Percentiles rank a stretch among this genome's conserved stretches.
phyloP scores from a whole-genome alignment of 2,888 invertebrate species.

The Chironomus riparius region DNA sequence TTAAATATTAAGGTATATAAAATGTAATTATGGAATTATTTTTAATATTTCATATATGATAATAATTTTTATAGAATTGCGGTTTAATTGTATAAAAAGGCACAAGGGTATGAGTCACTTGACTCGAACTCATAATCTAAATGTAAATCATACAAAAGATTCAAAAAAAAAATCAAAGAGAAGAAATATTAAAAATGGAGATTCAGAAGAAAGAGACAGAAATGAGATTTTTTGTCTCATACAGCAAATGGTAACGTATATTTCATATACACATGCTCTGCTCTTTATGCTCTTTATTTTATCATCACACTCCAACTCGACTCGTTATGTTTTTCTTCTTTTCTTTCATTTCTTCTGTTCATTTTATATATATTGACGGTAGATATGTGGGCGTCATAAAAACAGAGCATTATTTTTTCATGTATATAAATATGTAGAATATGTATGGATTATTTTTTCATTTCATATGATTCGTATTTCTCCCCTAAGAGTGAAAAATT shows the following conservation, averaged over 20 bases:
- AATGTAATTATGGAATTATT: no score
- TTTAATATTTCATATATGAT: no score
- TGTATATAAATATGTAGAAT: not conserved
- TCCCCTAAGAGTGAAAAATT: not conserved
- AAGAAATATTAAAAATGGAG: slow-evolving; percentile 20
- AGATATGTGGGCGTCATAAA: not conserved
- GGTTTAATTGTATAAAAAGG: no score
- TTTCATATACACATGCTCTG: not conserved
- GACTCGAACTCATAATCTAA: no score
- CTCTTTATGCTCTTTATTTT: slow-evolving; percentile 4
- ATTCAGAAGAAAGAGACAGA: slow-evolving; percentile 2
- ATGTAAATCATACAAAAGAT: no score
- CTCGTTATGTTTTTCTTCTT: not conserved
- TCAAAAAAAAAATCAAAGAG: not conserved
- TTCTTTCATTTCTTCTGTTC: not conserved
- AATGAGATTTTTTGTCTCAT: slow-evolving; percentile 6
- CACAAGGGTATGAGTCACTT: no score
- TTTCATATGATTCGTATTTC: not conserved
- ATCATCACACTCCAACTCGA: not conserved
- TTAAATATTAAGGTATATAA: no score
- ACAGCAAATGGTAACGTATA: not conserved
- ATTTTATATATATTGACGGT: not conserved
- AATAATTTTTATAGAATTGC: no score
- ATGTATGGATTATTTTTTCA: not conserved
- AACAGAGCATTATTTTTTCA: not conserved